Evolutionary conservation across 1,140 invertebrate genomes (phyloP).

Genomic region (Bombus fervidus): DNA sequence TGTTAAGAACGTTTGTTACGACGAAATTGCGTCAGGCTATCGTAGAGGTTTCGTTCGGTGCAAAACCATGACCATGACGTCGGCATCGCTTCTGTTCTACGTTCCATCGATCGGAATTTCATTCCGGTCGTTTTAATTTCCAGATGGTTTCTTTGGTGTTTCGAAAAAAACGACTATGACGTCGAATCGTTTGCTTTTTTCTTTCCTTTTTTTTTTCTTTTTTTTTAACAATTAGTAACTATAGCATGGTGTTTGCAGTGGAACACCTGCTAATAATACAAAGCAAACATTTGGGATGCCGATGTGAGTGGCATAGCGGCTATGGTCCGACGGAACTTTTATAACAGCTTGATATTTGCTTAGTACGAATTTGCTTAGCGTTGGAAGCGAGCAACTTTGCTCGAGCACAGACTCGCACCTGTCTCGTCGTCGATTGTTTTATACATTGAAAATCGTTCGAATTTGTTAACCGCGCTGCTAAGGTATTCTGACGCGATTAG

Average conservation of each 20-base stretch:
- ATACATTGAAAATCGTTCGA: background rate
- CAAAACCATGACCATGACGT: too few relatives aligned
- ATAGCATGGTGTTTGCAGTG: background rate
- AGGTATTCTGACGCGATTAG: background rate
- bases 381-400: background rate
- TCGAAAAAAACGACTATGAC: too few relatives aligned
- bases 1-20: too few relatives aligned
- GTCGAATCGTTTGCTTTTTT: too few relatives aligned
- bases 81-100: background rate
- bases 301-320: background rate
- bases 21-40: background rate
- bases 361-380: background rate
- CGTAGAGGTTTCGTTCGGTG: background rate
- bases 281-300: background rate
- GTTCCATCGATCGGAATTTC: background rate
- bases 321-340: background rate
- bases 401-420: background rate
- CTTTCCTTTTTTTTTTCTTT: too few relatives aligned
- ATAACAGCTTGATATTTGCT: conserved; percentile 11
- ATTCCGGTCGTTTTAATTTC: background rate
- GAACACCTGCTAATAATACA: background rate
- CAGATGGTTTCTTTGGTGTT: too few relatives aligned
- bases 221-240: background rate
- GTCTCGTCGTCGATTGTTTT: background rate
- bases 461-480: background rate